phyloP scores from a whole-genome alignment of 2,113 vertebrate species.

The Nothobranchius kuhntae region DNA sequence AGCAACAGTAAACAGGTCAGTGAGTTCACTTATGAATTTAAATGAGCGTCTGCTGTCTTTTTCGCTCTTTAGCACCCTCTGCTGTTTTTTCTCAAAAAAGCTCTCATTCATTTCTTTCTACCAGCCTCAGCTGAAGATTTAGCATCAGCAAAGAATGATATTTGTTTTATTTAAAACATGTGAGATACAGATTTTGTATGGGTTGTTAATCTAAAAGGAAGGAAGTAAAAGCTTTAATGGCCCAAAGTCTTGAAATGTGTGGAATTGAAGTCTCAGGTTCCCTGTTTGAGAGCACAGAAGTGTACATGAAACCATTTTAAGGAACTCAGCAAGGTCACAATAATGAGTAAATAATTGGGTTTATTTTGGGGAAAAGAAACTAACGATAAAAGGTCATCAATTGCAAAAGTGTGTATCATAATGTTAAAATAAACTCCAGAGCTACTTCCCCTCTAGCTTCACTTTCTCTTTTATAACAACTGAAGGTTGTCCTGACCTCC shows the following conservation, averaged over 20 bases:
- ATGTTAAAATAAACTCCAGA: not conserved
- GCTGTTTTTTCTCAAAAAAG: slow-evolving; percentile 10
- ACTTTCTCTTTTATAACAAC: slow-evolving; percentile 5
- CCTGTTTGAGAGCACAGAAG: not conserved
- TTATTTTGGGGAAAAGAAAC: not conserved
- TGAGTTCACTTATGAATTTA: not conserved
- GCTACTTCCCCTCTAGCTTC: slow-evolving; percentile 8
- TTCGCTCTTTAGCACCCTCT: slow-evolving; percentile 41
- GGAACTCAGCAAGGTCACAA: not conserved
- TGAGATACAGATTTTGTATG: not conserved
- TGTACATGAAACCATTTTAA: slow-evolving; percentile 2
- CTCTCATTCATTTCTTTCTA: not conserved
- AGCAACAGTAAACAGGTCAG: slow-evolving; percentile 11
- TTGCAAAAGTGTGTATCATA: slow-evolving; percentile 2
- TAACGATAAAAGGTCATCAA: slow-evolving; percentile 2
- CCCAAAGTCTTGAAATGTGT: not conserved
- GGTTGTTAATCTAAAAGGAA: not conserved
- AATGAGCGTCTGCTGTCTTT: not conserved
- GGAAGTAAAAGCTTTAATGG: not conserved
- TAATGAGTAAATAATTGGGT: not conserved
- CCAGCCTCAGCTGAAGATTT: not conserved
- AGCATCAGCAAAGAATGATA: too few relatives aligned
- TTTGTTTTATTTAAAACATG: not conserved
- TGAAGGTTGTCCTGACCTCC: slow-evolving; percentile 59
- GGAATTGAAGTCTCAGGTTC: not conserved